Evolutionary conservation across 1,140 invertebrate genomes (phyloP), one percentile per base, ranked within the genome.

Genomic region (Anadara kagoshimensis): DNA sequence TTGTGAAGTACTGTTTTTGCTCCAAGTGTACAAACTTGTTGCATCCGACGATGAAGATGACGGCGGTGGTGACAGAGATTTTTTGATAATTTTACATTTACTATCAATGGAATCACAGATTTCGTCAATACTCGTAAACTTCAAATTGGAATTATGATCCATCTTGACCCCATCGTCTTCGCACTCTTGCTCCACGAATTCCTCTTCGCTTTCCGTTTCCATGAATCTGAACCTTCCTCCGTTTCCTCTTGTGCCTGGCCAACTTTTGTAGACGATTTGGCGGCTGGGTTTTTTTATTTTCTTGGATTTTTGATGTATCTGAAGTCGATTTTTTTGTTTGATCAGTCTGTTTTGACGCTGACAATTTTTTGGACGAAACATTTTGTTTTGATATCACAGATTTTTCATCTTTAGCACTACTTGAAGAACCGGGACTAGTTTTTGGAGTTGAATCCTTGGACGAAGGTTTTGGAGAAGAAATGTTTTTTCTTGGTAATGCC

Each of bases 1-100:
- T 18, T 41, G 16, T 1, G 41, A 11, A 45, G 18, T 51, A 41
- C 51, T 53, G 2, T 47, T 62, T 56, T 66, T 44, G 18, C 12
- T n/a, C 68, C 73, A 70, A 0, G 73, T 59, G 24, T 75, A 70
- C n/a, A 69, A 14, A 59, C 47, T 66, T 43, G 56, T 51, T 12
- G 36, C 11, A 14, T 43, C 56, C 7, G 57, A n/a, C n/a, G n/a
- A n/a, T n/a, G n/a, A n/a, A n/a, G n/a, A 18, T 22, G 58, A 44
- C 16, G 51, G 57, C 10, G 49, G 18, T 4, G 12, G 22, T 29
- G 61, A 36, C 47, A 20, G 18, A 18, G 22, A 26, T 26, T 54
- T 24, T n/a, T 20, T 29, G 7, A 26, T 51, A 53, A 22, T 24
- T 36, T 49, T 12, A 49, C n/a, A 18, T 14, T 49, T 49, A 3